A percentile compares a stretch with the other conserved stretches of the same genome.
These are phyloP conservation scores for Formicarius rufipectus DNA, from an alignment of 2,113 vertebrate species.

Conservation along the genomic window DNA sequence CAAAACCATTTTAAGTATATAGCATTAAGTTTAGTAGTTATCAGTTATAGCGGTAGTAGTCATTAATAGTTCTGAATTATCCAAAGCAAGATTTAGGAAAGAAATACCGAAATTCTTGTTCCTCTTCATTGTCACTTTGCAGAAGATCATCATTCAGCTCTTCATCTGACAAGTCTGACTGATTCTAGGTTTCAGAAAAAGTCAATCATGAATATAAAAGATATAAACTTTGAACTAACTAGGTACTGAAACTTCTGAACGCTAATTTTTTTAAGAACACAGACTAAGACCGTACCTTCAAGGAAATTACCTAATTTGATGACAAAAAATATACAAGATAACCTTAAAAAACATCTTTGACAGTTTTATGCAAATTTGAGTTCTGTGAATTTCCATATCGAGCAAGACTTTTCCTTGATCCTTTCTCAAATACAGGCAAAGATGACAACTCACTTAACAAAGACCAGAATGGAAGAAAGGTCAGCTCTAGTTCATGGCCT, in stretches of 20 bases:
- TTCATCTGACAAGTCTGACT: slow-evolving; percentile 93
- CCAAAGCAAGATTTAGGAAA: neutral
- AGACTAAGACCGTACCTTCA: neutral
- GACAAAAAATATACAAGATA: neutral
- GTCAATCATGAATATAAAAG: neutral
- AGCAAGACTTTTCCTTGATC: neutral
- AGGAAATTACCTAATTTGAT: neutral
- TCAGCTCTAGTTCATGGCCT: neutral
- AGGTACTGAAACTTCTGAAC: neutral
- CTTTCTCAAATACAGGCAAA: neutral
- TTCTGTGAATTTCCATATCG: neutral
- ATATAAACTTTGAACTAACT: neutral
- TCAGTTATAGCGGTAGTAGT: neutral
- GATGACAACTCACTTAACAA: neutral
- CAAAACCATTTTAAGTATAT: neutral
- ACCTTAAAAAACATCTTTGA: neutral
- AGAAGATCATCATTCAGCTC: slow-evolving; percentile 96
- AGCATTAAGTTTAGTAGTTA: neutral
- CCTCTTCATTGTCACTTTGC: slow-evolving; percentile 95
- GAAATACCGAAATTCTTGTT: slow-evolving; percentile 77
- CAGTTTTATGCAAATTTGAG: neutral
- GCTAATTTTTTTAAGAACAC: neutral
- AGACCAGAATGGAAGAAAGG: neutral
- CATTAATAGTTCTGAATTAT: neutral
- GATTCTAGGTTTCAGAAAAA: slow-evolving; percentile 80